These are phyloP conservation scores for Diplogasteroides magnus DNA, from an alignment of 1,140 invertebrate species.

Conservation along the genomic window DNA sequence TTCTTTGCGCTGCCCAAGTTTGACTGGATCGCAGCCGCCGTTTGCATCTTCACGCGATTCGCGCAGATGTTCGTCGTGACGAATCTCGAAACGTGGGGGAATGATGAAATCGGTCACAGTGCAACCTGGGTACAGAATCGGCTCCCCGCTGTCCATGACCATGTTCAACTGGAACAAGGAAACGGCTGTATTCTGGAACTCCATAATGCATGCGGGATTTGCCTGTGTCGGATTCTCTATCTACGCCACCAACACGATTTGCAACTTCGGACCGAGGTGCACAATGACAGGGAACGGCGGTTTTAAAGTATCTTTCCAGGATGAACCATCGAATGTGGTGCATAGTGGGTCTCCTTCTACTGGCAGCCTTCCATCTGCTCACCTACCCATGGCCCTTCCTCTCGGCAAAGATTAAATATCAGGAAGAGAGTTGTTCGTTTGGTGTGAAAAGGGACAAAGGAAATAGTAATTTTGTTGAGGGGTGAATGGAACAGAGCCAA, in stretches of 20 bases:
- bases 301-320: conserved; percentile 1
- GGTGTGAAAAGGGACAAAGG: conserved; percentile 5
- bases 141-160: conserved; percentile 18
- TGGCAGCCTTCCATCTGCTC: conserved; percentile 16
- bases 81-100: conserved; percentile 23
- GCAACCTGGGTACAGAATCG: conserved; percentile 26
- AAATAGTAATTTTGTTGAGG: not conserved
- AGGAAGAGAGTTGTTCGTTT: not conserved
- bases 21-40: conserved; percentile 11
- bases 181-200: conserved; percentile 15
- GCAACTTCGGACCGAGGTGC: conserved; percentile 21
- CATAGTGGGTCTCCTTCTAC: conserved; percentile 14
- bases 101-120: no score
- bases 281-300: not conserved
- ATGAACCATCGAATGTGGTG: conserved; percentile 17
- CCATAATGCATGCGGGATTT: conserved; percentile 13
- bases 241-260: conserved; percentile 14
- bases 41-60: conserved; percentile 25
- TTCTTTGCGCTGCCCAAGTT: conserved; percentile 22
- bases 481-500: conserved; percentile 13
- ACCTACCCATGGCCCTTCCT: conserved; percentile 20
- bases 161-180: conserved; percentile 23
- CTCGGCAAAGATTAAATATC: conserved; percentile 12
- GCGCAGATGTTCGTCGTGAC: conserved; percentile 30
- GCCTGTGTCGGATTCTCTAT: conserved; percentile 10